Percentiles rank a stretch among this genome's conserved stretches.
These are phyloP conservation scores for Strigamia maritima DNA, from an alignment of 2,888 invertebrate genomes.

Conservation along the genomic window DNA sequence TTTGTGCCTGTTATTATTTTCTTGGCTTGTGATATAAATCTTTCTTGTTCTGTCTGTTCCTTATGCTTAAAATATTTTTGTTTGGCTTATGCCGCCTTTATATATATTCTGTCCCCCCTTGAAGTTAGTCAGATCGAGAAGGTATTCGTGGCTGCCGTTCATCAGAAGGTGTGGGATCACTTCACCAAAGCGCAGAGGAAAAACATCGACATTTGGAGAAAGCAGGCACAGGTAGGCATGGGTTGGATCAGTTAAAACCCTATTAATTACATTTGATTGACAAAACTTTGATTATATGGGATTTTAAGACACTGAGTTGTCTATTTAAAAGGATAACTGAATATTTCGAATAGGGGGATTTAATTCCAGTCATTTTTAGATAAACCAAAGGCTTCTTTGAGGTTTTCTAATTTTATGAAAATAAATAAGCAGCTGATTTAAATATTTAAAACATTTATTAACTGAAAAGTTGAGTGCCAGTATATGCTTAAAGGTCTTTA, in stretches of 20 bases:
- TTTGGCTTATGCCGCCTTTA: conserved; percentile 22
- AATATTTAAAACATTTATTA: no score
- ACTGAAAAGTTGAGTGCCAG: no score
- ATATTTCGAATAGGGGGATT: background rate
- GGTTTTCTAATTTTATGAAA: no score
- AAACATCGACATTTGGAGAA: conserved; percentile 97
- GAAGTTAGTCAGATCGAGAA: conserved; percentile 98
- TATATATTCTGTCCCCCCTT: conserved; percentile 44
- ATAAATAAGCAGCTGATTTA: no score
- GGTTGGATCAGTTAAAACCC: background rate
- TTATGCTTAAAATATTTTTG: background rate
- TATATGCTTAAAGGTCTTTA: background rate
- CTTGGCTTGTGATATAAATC: background rate
- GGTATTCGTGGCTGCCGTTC: conserved; percentile 91
- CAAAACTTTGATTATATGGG: background rate
- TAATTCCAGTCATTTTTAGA: no score
- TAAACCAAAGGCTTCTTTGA: no score
- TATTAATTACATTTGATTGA: background rate
- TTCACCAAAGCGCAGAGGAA: conserved; percentile 98
- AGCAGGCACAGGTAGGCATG: conserved; percentile 84
- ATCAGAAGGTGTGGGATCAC: conserved; percentile 99
- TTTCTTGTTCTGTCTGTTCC: conserved; percentile 1
- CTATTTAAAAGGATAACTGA: background rate
- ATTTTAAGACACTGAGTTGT: no score
- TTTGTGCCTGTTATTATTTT: background rate